Conservation (phyloP, 1,140 invertebrate genomes). For the Drosophila subpulchrella region DNA sequence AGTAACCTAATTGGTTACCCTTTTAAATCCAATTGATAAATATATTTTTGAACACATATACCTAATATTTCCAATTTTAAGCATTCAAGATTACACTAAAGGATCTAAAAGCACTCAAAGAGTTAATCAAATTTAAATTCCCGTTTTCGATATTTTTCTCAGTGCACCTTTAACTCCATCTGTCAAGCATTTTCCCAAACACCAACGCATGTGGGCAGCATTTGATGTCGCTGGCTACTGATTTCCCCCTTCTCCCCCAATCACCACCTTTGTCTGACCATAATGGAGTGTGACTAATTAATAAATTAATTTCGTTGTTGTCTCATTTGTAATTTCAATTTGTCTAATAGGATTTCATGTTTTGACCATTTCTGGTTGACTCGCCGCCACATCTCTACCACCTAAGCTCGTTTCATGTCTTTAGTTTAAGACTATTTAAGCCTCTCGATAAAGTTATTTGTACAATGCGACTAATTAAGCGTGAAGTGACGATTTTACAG, state of each 20-base stretch:
- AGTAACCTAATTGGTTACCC: no score
- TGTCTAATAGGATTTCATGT: constrained; percentile 83
- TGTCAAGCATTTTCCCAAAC: constrained; percentile 30
- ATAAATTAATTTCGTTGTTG: constrained; percentile 81
- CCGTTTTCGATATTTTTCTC: neutral
- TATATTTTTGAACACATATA: no score
- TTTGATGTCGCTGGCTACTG: constrained; percentile 48
- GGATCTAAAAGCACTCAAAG: no score
- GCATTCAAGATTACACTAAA: no score
- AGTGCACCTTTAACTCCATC: constrained; percentile 28
- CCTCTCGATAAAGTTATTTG: constrained; percentile 64
- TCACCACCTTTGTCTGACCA: constrained; percentile 62
- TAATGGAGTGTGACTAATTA: constrained; percentile 82
- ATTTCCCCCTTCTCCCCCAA: constrained; percentile 11
- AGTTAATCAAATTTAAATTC: no score
- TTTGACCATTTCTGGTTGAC: constrained; percentile 73
- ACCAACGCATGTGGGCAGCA: constrained; percentile 68
- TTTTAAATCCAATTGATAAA: no score
- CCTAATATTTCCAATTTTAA: no score
- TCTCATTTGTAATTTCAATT: constrained; percentile 83
- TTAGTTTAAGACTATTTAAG: constrained; percentile 27
- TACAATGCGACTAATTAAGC: constrained; percentile 72
- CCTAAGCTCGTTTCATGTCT: constrained; percentile 40
- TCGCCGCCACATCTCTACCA: neutral
- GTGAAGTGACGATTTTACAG: constrained; percentile 70